Conservation (phyloP, 2,113 vertebrate genomes). For the Candoia aspera region DNA sequence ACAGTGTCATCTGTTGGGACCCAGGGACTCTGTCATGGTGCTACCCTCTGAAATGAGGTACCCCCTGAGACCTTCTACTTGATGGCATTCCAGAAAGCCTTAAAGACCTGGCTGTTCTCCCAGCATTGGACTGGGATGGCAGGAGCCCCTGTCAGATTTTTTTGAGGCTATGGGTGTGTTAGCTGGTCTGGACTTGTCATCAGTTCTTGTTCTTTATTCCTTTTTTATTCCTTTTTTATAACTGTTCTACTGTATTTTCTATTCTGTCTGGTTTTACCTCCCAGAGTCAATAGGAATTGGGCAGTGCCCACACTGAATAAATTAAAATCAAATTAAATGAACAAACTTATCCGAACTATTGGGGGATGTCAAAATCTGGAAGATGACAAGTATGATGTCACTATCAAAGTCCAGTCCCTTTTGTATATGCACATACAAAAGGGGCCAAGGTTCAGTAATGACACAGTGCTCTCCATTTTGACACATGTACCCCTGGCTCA, state of each 20-base stretch:
- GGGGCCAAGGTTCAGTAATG: not conserved
- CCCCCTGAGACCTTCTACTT: not conserved
- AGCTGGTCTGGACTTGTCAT: not conserved
- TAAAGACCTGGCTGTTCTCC: not conserved
- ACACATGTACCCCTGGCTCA: not conserved
- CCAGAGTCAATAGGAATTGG: not conserved
- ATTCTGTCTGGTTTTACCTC: not conserved
- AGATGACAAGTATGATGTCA: not conserved
- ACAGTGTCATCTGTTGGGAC: not conserved
- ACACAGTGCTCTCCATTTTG: not conserved
- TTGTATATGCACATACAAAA: not conserved
- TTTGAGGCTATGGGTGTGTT: too few relatives aligned
- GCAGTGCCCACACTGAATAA: not conserved
- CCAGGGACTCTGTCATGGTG: not conserved
- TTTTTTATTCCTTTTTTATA: not conserved
- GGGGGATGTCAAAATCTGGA: not conserved
- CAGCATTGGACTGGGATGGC: not conserved
- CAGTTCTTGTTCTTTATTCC: not conserved
- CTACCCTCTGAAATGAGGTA: not conserved
- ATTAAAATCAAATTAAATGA: not conserved
- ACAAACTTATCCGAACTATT: not conserved
- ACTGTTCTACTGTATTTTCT: not conserved
- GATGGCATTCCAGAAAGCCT: not conserved
- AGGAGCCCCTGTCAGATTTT: too few relatives aligned
- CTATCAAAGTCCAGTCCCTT: not conserved